Evolutionary conservation across 2,888 invertebrate species (phyloP).

Genomic region (Anagyrus pseudococci): DNA sequence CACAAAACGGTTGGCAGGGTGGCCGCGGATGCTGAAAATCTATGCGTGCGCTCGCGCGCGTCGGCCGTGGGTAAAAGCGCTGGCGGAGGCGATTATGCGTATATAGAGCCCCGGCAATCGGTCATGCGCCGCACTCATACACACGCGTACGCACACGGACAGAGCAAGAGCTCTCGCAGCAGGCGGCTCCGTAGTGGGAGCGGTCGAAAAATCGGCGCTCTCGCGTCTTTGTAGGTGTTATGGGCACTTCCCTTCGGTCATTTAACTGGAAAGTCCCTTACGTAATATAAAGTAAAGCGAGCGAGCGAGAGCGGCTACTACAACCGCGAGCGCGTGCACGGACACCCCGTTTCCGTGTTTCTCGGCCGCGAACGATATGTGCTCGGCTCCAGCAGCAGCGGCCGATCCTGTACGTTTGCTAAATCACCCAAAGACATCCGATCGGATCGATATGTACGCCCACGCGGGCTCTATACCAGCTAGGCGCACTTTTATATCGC

Average conservation of each 20-base stretch:
- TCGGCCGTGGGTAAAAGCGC: too few relatives aligned
- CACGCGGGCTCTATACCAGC: not conserved
- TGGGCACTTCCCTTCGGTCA: conserved; percentile 38
- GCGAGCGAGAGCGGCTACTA: too few relatives aligned
- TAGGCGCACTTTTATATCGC: not conserved
- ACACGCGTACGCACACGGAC: too few relatives aligned
- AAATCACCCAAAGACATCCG: conserved; percentile 29
- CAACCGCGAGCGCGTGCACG: conserved; percentile 39
- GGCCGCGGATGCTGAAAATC: too few relatives aligned
- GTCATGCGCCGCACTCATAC: too few relatives aligned
- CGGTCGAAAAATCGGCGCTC: conserved; percentile 13
- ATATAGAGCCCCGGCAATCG: too few relatives aligned
- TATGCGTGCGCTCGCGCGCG: too few relatives aligned
- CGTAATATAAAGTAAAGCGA: conserved; percentile 54
- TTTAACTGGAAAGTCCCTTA: conserved; percentile 55
- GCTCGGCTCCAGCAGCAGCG: conserved; percentile 16
- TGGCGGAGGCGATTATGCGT: too few relatives aligned
- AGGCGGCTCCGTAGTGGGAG: not conserved
- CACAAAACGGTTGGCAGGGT: too few relatives aligned
- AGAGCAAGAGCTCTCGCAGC: too few relatives aligned
- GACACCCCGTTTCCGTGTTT: conserved; percentile 56
- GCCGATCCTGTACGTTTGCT: conserved; percentile 14
- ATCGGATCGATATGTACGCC: conserved; percentile 17
- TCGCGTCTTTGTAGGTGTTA: conserved; percentile 34
- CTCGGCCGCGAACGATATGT: too few relatives aligned